Conservation (phyloP, 2,797 vertebrate genomes). For the Gastrophryne carolinensis region DNA sequence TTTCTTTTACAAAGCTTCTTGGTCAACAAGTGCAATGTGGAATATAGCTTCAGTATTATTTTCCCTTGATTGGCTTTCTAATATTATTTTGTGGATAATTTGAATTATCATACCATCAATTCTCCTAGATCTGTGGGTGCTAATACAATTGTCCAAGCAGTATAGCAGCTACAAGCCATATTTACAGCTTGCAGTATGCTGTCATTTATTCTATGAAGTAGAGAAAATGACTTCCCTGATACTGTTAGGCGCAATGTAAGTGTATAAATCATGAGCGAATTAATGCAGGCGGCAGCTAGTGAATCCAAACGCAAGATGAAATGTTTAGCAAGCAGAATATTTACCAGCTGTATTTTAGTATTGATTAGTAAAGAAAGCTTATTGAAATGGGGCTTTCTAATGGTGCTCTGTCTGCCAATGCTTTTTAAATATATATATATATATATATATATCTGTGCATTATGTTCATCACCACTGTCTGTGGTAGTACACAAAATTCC, state of each 20-base stretch:
- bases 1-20: neutral
- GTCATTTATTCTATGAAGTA: neutral
- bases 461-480: too few relatives aligned
- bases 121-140: too few relatives aligned
- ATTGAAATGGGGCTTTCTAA: neutral
- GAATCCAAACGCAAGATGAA: neutral
- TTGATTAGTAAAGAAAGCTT: neutral
- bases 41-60: neutral
- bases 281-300: neutral
- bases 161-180: neutral
- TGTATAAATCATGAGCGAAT: neutral
- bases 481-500: too few relatives aligned
- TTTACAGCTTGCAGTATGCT: neutral
- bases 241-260: neutral
- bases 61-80: neutral
- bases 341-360: neutral
- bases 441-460: too few relatives aligned
- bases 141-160: neutral
- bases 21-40: neutral
- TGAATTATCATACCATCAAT: too few relatives aligned
- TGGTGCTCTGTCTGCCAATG: neutral
- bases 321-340: neutral
- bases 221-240: neutral
- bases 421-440: too few relatives aligned
- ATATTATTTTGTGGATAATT: too few relatives aligned